A percentile compares a stretch with the other conserved stretches of the same genome.
Conservation (phyloP, 1,140 invertebrate genomes). For the Euwallacea similis region DNA sequence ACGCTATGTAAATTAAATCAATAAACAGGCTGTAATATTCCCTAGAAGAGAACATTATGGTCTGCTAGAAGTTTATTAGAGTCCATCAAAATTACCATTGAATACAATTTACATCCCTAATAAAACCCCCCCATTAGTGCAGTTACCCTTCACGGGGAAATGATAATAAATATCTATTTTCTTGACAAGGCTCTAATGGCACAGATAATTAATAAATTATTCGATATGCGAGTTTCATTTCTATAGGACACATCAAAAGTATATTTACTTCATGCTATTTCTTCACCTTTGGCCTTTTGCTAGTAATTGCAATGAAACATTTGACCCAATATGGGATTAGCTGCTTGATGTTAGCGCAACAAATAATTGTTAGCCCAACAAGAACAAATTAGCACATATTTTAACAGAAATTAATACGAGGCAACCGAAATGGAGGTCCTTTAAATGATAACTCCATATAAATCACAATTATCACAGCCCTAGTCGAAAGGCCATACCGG, state of each 20-base stretch:
- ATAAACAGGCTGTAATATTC: not conserved
- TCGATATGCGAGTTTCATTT: not conserved
- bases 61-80: too few species aligned
- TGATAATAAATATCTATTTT: not conserved
- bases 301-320: not conserved
- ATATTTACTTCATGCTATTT: conserved; percentile 2
- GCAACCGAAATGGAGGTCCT: conserved; percentile 28
- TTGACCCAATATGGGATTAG: not conserved
- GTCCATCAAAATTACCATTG: not conserved
- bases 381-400: not conserved
- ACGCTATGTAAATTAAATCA: too few species aligned
- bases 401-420: conserved; percentile 36
- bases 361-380: too few species aligned
- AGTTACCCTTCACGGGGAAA: not conserved
- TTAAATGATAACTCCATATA: conserved; percentile 36
- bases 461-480: conserved; percentile 41
- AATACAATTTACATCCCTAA: not conserved
- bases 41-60: too few species aligned
- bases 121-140: not conserved
- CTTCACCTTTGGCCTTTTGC: not conserved
- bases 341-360: too few species aligned
- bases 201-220: not conserved
- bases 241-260: not conserved
- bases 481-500: conserved; percentile 26
- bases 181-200: not conserved